Evolutionary conservation across 1,140 invertebrate species (phyloP).

Genomic region (Acromyrmex heyeri): DNA sequence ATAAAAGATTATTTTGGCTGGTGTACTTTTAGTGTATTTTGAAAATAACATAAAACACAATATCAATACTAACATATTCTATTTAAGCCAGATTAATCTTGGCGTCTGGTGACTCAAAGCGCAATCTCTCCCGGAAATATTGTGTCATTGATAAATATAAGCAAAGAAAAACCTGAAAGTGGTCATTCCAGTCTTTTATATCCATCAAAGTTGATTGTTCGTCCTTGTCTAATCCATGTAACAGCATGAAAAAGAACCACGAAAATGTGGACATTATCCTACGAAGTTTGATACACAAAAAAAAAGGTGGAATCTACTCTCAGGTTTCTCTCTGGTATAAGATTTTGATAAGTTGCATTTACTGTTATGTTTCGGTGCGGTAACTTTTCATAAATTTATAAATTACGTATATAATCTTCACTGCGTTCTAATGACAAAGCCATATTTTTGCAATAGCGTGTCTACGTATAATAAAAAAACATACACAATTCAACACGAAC

Average conservation of each 20-base stretch:
- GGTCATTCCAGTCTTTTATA: too few relatives aligned
- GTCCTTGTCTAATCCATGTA: too few relatives aligned
- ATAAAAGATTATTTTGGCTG: background rate
- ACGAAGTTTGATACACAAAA: too few relatives aligned
- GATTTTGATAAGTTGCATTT: background rate
- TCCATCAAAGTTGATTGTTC: too few relatives aligned
- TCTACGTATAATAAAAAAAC: background rate
- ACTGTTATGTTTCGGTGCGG: background rate
- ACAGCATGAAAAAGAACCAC: too few relatives aligned
- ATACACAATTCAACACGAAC: background rate
- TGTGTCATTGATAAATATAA: constrained; percentile 8
- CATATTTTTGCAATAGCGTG: background rate
- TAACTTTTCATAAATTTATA: constrained; percentile 7
- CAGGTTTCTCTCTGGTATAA: too few relatives aligned
- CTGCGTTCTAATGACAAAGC: background rate
- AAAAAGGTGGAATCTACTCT: too few relatives aligned
- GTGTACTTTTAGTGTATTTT: too few relatives aligned
- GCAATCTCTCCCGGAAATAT: constrained; percentile 25
- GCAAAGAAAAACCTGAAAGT: too few relatives aligned
- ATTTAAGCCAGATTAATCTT: background rate
- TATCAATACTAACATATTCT: too few relatives aligned
- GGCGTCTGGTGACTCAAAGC: background rate
- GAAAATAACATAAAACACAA: too few relatives aligned
- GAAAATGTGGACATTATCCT: too few relatives aligned
- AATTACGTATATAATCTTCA: background rate